Base-by-base conservation (phyloP, 2,797 vertebrate genomes). In the Hybognathus amarus region DNA sequence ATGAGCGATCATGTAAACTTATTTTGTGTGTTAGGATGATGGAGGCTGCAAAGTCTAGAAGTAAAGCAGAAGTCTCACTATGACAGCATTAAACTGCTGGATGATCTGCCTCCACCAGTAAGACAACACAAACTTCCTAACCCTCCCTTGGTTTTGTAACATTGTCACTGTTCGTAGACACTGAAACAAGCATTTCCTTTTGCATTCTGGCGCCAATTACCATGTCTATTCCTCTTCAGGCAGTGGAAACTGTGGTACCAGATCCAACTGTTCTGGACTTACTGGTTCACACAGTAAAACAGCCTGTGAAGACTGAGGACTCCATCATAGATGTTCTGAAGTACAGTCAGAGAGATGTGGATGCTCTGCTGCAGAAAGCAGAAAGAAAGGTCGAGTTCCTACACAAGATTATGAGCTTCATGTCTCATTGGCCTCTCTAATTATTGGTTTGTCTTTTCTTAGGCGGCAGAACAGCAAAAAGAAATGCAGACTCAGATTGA, bases 281-380 rank as follows among this genome's bases (percentile, higher is more conserved):
- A 87, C 82, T 92, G 0, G 83, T 89, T 45, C 89, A 89, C 17
- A 61, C 89, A 8, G 91, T 94, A 84, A 66, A 82, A 1, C 90
- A 92, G 42, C 82, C 87, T 1, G 80, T 83, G 24, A 86, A 90
- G 75, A 75, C 83, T 0, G 95, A 96, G 79, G 96, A 92, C 2
- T 91, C 96, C 15, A 97, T 98, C 22, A 95, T 98, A 70, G 97
- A 98, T 8, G 89, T 98, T 42, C 90, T 98, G 15, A 96, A 94
- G 88, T 98, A 98, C 67, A 98, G 96, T 85, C 97, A 99, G 87
- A 96, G 94, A 86, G 98, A 99, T 90, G 93, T 98, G 95, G 97
- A 99, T 22, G 90, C 90, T 1, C 95, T 94, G 83, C 92, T 98
- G 6, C 92, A 93, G 66, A 91, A 73, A 75, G 91, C 94, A 52